Conservation (phyloP, 2,113 vertebrate genomes). For the Rhombomys opimus region DNA sequence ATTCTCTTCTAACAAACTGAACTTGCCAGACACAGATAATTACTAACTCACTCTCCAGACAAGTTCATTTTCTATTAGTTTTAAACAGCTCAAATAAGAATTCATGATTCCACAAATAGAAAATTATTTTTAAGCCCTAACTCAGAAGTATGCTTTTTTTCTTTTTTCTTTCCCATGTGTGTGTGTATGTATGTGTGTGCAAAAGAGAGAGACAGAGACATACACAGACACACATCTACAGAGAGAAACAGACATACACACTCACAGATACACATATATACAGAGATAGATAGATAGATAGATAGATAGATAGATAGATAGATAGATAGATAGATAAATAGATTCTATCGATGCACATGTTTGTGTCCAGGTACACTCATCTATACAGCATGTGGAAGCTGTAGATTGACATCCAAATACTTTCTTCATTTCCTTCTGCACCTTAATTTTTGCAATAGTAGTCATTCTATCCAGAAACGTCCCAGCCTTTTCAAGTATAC, state of each 20-base stretch:
- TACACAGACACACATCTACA: too few relatives aligned
- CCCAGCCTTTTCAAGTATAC: not conserved
- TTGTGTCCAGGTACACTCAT: not conserved
- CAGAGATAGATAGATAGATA: not conserved
- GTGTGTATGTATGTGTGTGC: not conserved
- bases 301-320: not conserved
- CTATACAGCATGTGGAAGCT: not conserved
- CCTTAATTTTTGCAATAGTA: too few relatives aligned
- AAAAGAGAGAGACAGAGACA: not conserved
- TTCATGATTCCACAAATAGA: not conserved
- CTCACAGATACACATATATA: too few relatives aligned
- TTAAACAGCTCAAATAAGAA: constrained; percentile 24
- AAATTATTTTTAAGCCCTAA: constrained; percentile 41
- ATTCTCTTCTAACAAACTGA: constrained; percentile 51
- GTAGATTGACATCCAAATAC: not conserved
- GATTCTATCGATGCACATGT: not conserved
- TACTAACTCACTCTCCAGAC: not conserved
- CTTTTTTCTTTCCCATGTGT: not conserved
- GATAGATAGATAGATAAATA: not conserved
- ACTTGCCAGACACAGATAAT: not conserved
- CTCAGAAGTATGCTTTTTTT: not conserved
- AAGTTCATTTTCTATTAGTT: constrained; percentile 29
- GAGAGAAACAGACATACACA: not conserved
- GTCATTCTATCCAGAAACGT: not conserved
- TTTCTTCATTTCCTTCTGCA: not conserved